Conservation (phyloP, 2,797 vertebrate species). For the Arctocebus calabarensis region DNA sequence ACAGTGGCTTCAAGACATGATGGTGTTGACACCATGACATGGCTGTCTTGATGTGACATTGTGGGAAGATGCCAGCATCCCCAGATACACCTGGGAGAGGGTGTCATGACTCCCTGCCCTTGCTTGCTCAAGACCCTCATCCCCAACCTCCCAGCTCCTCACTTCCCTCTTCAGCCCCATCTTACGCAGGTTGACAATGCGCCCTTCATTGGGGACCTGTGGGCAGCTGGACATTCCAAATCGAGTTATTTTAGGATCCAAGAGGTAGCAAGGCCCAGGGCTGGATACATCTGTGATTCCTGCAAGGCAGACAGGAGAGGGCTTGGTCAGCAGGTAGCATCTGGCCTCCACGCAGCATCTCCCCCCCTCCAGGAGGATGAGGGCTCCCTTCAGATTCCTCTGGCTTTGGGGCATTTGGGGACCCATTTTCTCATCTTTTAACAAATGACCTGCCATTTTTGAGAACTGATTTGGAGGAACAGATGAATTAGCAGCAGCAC, state of each 20-base stretch:
- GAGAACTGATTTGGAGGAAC: not conserved
- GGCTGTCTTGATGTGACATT: not conserved
- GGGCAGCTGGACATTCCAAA: conserved; percentile 78
- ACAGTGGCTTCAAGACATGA: not conserved
- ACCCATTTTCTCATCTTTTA: conserved; percentile 19
- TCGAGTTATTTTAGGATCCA: conserved; percentile 79
- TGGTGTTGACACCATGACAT: not conserved
- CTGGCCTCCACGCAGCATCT: not conserved
- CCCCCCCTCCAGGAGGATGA: not conserved
- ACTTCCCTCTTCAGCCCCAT: not conserved
- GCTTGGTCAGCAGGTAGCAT: not conserved
- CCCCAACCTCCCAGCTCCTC: not conserved
- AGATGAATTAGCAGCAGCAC: not conserved
- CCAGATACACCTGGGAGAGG: not conserved
- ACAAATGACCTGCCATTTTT: not conserved
- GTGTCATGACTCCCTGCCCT: not conserved
- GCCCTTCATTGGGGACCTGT: conserved; percentile 62
- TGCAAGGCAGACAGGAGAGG: conserved; percentile 22
- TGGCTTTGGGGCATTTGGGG: not conserved
- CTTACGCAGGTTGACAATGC: conserved; percentile 71
- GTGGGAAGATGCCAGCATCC: not conserved
- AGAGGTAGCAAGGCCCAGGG: conserved; percentile 74
- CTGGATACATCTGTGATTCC: conserved; percentile 31
- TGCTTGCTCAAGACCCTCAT: not conserved
- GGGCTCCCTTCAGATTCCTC: not conserved